These are phyloP conservation scores for Zophobas morio DNA, from an alignment of 1,140 invertebrate genomes.

Conservation along the genomic window DNA sequence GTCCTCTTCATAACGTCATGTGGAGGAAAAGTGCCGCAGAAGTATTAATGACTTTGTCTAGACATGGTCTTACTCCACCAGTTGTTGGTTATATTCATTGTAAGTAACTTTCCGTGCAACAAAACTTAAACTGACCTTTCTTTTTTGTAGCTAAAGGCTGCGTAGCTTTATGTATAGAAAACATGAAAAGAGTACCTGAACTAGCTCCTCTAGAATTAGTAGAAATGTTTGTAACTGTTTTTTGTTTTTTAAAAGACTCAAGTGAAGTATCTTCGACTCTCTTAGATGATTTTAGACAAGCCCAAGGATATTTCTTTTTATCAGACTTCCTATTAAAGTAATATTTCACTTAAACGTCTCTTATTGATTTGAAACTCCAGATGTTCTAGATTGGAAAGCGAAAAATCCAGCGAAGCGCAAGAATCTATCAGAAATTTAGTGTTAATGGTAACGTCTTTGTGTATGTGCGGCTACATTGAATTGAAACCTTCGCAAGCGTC, in stretches of 20 bases:
- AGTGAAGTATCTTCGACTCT: conserved; percentile 95
- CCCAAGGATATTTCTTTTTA: conserved; percentile 95
- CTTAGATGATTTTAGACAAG: conserved; percentile 95
- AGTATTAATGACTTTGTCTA: conserved; percentile 95
- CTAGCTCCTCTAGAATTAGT: conserved; percentile 95
- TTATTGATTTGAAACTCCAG: conserved; percentile 33
- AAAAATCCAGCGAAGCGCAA: conserved; percentile 82
- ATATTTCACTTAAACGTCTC: conserved; percentile 59
- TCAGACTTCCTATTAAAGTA: conserved; percentile 96
- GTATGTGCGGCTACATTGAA: conserved; percentile 94
- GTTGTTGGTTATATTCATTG: conserved; percentile 98
- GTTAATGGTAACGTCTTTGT: conserved; percentile 92
- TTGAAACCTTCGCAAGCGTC: conserved; percentile 88
- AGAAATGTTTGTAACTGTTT: conserved; percentile 98
- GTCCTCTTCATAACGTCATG: conserved; percentile 91
- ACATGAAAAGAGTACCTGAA: conserved; percentile 95
- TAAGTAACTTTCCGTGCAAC: conserved; percentile 71
- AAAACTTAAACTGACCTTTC: conserved; percentile 65
- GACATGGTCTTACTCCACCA: conserved; percentile 92
- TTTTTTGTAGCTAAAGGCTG: conserved; percentile 88
- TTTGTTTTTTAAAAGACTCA: conserved; percentile 99
- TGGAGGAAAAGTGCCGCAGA: conserved; percentile 98
- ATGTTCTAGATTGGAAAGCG: conserved; percentile 79
- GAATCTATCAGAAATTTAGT: conserved; percentile 95
- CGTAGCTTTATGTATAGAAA: conserved; percentile 94